phyloP scores from a whole-genome alignment of 2,113 vertebrate species.

The Phycodurus eques region DNA sequence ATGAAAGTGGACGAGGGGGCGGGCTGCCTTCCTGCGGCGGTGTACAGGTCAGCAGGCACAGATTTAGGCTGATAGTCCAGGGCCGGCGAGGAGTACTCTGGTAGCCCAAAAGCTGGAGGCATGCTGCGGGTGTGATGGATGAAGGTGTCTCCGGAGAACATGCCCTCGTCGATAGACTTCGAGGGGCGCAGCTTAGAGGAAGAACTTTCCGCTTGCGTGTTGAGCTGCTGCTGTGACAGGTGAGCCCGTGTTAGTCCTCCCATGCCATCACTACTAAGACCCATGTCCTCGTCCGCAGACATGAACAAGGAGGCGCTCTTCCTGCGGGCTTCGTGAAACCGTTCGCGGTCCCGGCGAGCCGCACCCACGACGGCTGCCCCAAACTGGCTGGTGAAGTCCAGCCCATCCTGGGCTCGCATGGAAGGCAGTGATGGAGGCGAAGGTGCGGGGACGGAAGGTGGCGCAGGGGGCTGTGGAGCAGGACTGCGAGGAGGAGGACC shows the following conservation, averaged over 20 bases:
- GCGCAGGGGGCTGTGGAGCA: constrained; percentile 78
- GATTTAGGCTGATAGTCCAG: constrained; percentile 77
- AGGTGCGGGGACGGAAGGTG: constrained; percentile 77
- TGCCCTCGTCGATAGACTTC: constrained; percentile 91
- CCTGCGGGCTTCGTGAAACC: constrained; percentile 84
- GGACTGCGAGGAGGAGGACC: constrained; percentile 78
- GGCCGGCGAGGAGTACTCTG: constrained; percentile 74
- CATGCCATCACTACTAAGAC: constrained; percentile 45
- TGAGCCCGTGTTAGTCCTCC: constrained; percentile 62
- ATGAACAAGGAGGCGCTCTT: constrained; percentile 88
- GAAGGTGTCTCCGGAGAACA: constrained; percentile 86
- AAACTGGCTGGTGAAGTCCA: constrained; percentile 90
- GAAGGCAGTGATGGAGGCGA: constrained; percentile 72
- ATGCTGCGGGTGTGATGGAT: constrained; percentile 83
- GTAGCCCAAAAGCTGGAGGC: constrained; percentile 76
- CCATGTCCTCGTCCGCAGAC: constrained; percentile 82
- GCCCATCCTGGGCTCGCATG: constrained; percentile 72
- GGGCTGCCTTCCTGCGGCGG: constrained; percentile 56
- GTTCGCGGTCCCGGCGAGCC: constrained; percentile 83
- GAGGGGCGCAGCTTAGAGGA: constrained; percentile 81
- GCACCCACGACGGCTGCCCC: constrained; percentile 89
- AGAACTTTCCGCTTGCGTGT: constrained; percentile 58
- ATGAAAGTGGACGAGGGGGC: constrained; percentile 78
- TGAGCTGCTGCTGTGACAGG: constrained; percentile 65
- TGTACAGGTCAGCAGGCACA: constrained; percentile 74